A percentile compares a stretch with the other conserved stretches of the same genome.
Evolutionary conservation across 2,888 invertebrate species (phyloP).

Genomic region (Oxycera nigricornis): DNA sequence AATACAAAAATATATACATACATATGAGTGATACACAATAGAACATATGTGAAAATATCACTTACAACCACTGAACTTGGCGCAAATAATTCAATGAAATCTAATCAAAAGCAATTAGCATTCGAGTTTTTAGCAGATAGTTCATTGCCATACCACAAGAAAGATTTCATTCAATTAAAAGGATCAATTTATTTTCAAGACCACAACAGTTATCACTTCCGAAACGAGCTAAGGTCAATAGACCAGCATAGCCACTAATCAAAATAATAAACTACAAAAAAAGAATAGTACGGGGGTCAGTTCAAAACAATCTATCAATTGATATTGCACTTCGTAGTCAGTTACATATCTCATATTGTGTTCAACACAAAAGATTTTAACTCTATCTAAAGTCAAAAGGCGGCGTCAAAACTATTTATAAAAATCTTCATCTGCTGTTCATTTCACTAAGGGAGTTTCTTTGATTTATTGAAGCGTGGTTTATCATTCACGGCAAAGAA

Average conservation of each 20-base stretch:
- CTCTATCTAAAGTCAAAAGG: constrained; percentile 7
- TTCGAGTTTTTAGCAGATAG: too few relatives aligned
- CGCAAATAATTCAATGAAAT: too few relatives aligned
- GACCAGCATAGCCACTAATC: not conserved
- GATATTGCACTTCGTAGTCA: not conserved
- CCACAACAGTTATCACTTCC: not conserved
- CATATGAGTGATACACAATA: too few relatives aligned
- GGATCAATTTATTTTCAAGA: constrained; percentile 2
- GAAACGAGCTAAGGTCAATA: not conserved
- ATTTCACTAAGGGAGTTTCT: not conserved
- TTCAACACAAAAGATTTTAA: not conserved
- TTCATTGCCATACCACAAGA: too few relatives aligned
- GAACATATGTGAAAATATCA: too few relatives aligned
- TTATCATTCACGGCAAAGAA: not conserved
- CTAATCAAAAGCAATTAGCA: too few relatives aligned
- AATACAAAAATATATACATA: too few relatives aligned
- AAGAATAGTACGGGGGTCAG: not conserved
- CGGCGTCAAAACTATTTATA: constrained; percentile 9
- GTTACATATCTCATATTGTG: not conserved
- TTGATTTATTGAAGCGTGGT: constrained; percentile 14
- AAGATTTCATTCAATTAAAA: too few relatives aligned
- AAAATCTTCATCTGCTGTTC: not conserved
- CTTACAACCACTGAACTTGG: too few relatives aligned
- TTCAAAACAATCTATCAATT: constrained; percentile 16
- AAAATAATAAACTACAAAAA: not conserved